These are phyloP conservation scores for Hemaris fuciformis DNA, from an alignment of 2,888 invertebrate species.

Conservation along the genomic window DNA sequence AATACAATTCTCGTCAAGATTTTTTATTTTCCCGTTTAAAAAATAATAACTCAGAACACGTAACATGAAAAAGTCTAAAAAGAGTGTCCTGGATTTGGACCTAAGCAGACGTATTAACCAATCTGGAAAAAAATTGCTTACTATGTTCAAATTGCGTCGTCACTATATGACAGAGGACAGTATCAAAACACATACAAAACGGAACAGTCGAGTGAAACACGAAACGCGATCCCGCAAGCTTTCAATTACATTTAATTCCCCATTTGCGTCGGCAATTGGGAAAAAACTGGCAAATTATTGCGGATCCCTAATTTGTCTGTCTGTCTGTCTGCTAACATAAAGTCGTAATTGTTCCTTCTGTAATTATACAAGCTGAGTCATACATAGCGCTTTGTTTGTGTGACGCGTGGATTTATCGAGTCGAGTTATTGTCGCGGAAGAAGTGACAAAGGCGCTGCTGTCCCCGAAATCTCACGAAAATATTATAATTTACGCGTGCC, in stretches of 20 bases:
- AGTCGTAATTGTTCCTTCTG: constrained; percentile 41
- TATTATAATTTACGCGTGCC: background rate
- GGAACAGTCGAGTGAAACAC: too few species aligned
- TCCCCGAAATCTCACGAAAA: background rate
- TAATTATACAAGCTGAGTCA: constrained; percentile 45
- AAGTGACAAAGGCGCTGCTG: constrained; percentile 19
- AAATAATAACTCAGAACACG: too few species aligned
- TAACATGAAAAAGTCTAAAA: too few species aligned
- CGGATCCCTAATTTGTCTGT: constrained; percentile 38
- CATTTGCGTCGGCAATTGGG: constrained; percentile 7
- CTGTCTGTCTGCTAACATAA: constrained; percentile 37
- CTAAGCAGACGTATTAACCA: too few species aligned
- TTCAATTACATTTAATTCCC: constrained; percentile 5
- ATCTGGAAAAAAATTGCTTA: too few species aligned
- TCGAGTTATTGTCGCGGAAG: constrained; percentile 20
- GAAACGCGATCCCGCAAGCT: background rate
- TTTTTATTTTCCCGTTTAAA: too few species aligned
- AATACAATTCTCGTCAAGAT: too few species aligned
- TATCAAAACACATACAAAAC: background rate
- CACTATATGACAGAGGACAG: background rate
- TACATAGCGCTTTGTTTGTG: constrained; percentile 32
- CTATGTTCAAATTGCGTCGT: too few species aligned
- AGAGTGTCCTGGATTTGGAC: too few species aligned
- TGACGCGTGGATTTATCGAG: constrained; percentile 1
- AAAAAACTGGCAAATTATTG: constrained; percentile 2